Evolutionary conservation across 2,797 vertebrate genomes (phyloP), one percentile per base, ranked within the genome.

Genomic region (Myoxocephalus aenaeus): DNA sequence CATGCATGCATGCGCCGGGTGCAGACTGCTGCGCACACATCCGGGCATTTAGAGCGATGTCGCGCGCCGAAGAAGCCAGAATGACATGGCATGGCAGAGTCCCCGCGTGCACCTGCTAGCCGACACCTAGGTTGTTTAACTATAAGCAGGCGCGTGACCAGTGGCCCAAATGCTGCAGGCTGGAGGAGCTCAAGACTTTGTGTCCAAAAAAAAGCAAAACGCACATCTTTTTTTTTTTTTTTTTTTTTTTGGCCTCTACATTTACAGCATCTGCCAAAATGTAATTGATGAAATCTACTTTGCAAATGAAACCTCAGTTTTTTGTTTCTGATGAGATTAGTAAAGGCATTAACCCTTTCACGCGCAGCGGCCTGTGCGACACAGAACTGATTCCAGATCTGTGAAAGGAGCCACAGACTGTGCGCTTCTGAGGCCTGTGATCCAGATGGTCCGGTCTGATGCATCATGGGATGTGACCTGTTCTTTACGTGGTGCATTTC

Each of bases 1-100:
- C 89, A 86, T 82, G 86, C 87, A 73, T 82, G 84, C 83, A 81
- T 85, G 82, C 80, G 70, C 63, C 61, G 73, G 62, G 59, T 4
- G 63, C 76, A 83, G 82, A 63, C 65, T 59, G 11, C 42, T 71
- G 85, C 79, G 38, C 4, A 29, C 68, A 71, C 42, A 80, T 63
- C 73, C 61, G 29, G 57, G 15, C 61, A 67, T 72, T 75, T 64
- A 61, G 61, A 50, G 68, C 48, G 58, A 34, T 7, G 14, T 13
- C 46, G 63, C 63, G 20, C 71, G 44, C 22, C 11, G 13, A 67
- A 9, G 65, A 54, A n/a, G 29, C 27, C 53, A 51, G 51, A 64
- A 54, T 56, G 70, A 46, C 36, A 58, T 4, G 34, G 34, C 29
- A 29, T 32, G 34, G 18, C 69, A 53, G 59, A 20, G 48, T 34